These are phyloP conservation scores for Odontamblyopus rebecca DNA, from an alignment of 2,797 vertebrate genomes.

Conservation along the genomic window DNA sequence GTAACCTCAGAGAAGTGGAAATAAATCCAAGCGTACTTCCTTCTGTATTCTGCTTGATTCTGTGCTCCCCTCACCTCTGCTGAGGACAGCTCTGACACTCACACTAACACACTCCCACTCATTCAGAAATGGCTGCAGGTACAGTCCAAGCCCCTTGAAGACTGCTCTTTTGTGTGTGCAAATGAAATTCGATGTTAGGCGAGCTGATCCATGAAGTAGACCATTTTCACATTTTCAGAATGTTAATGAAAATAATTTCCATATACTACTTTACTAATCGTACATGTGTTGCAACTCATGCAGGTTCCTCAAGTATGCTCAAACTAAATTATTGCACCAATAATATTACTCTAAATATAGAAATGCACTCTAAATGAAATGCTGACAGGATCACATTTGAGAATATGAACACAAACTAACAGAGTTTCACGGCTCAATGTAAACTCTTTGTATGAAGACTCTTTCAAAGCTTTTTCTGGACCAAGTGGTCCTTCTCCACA, in stretches of 20 bases:
- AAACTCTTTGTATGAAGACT: too few relatives aligned
- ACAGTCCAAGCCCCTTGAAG: conserved; percentile 10
- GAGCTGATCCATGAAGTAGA: neutral
- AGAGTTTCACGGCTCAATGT: too few relatives aligned
- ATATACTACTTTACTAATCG: neutral
- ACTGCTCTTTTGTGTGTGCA: neutral
- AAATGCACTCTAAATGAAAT: too few relatives aligned
- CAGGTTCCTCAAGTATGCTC: too few relatives aligned
- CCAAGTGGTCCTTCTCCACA: too few relatives aligned
- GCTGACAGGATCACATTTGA: too few relatives aligned
- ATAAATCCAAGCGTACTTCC: conserved; percentile 16
- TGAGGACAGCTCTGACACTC: neutral
- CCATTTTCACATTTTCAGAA: neutral
- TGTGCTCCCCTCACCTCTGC: conserved; percentile 7
- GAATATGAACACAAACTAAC: too few relatives aligned
- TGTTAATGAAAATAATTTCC: neutral
- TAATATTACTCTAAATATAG: too few relatives aligned
- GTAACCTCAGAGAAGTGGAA: conserved; percentile 15
- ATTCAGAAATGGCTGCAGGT: conserved; percentile 17
- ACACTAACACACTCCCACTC: conserved; percentile 10
- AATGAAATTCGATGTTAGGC: neutral
- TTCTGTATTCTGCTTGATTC: conserved; percentile 2
- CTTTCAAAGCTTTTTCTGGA: too few relatives aligned
- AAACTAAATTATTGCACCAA: too few relatives aligned
- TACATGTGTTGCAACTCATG: neutral